A percentile compares a stretch with the other conserved stretches of the same genome.
Evolutionary conservation across 1,140 invertebrate species (phyloP).

Genomic region (Lutraria rhynchaena): DNA sequence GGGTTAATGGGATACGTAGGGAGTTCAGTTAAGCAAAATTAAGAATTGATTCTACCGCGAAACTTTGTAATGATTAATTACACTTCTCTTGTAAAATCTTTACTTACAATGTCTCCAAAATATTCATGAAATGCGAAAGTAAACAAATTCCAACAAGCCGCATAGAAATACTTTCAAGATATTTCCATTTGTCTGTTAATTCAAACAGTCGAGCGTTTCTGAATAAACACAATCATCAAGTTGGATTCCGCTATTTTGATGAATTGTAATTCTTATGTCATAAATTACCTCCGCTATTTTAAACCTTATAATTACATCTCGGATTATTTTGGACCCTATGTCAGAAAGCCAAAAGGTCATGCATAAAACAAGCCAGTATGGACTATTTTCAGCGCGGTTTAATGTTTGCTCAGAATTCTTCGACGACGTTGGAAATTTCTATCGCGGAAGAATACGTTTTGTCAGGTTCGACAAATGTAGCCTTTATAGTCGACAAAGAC

Average conservation of each 20-base stretch:
- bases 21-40: conserved; percentile 12
- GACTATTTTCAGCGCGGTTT: not conserved
- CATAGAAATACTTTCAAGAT: conserved; percentile 12
- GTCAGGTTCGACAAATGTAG: conserved; percentile 39
- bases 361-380: conserved; percentile 5
- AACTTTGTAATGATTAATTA: conserved; percentile 32
- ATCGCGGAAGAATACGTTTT: conserved; percentile 49
- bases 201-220: conserved; percentile 42
- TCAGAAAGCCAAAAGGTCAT: conserved; percentile 48
- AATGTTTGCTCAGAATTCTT: conserved; percentile 16
- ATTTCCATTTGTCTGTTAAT: conserved; percentile 51
- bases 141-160: conserved; percentile 27
- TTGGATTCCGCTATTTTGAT: conserved; percentile 32
- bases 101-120: conserved; percentile 21
- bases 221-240: conserved; percentile 46
- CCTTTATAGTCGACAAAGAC: conserved; percentile 46
- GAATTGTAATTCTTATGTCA: conserved; percentile 48
- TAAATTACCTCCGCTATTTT: conserved; percentile 39
- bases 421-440: conserved; percentile 21
- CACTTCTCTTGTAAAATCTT: not conserved
- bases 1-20: conserved; percentile 14
- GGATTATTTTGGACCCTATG: conserved; percentile 19
- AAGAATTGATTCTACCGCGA: conserved; percentile 50
- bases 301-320: conserved; percentile 43
- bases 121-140: conserved; percentile 52